phyloP scores from a whole-genome alignment of 2,797 vertebrate genomes.

The Coranthus polyacanthus region DNA sequence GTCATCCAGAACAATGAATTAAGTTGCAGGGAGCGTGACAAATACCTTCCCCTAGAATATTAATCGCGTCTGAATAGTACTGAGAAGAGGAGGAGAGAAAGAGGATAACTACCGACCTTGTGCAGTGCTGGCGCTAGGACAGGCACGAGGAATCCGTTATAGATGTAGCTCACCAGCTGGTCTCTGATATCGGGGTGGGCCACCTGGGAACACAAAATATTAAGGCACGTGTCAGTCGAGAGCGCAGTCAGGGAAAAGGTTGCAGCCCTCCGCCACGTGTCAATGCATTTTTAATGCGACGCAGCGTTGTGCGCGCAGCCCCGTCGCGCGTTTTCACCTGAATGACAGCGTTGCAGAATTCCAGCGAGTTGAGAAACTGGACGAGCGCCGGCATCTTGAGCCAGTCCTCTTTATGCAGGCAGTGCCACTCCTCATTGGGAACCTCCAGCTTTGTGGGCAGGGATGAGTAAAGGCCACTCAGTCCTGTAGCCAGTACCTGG shows the following conservation, averaged over 20 bases:
- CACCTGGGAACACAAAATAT: conserved; percentile 83
- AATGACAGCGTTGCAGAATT: conserved; percentile 98
- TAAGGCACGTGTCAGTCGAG: conserved; percentile 23
- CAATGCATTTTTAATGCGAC: conserved; percentile 25
- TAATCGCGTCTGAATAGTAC: not conserved
- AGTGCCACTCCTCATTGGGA: conserved; percentile 94
- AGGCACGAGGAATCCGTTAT: conserved; percentile 97
- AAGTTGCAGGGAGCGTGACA: not conserved
- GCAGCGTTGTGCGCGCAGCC: not conserved
- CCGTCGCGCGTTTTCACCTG: conserved; percentile 85
- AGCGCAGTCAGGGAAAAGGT: conserved; percentile 5
- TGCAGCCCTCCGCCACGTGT: not conserved
- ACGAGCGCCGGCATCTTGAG: conserved; percentile 91
- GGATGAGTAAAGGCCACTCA: conserved; percentile 97
- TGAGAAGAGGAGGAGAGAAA: not conserved
- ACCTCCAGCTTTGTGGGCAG: conserved; percentile 95
- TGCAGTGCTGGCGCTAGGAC: conserved; percentile 97
- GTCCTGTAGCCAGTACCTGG: conserved; percentile 96
- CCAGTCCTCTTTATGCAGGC: conserved; percentile 94
- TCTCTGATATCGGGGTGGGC: conserved; percentile 92
- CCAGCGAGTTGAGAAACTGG: conserved; percentile 98
- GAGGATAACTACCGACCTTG: conserved; percentile 87
- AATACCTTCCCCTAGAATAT: not conserved
- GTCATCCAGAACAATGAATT: not conserved
- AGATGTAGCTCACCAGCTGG: conserved; percentile 96